These are phyloP conservation scores for Sinonovacula constricta DNA, from an alignment of 1,140 invertebrate species.

Conservation along the genomic window DNA sequence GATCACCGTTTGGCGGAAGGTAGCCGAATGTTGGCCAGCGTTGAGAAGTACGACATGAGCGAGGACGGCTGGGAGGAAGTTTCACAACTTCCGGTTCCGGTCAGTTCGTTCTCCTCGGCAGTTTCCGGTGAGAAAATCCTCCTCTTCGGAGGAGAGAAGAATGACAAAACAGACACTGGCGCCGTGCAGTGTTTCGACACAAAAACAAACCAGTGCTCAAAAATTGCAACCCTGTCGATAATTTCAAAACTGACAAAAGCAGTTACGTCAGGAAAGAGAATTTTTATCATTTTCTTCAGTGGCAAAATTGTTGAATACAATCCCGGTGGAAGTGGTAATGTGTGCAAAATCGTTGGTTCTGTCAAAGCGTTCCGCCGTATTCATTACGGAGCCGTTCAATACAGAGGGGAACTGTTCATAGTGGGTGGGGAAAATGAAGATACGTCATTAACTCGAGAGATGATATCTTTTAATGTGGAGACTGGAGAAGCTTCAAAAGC, in stretches of 20 bases:
- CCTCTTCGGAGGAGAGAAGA: constrained; percentile 72
- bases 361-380: constrained; percentile 69
- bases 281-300: constrained; percentile 70
- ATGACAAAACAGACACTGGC: constrained; percentile 66
- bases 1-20: constrained; percentile 68
- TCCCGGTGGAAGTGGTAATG: constrained; percentile 35
- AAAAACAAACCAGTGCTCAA: constrained; percentile 53
- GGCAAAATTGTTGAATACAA: constrained; percentile 67
- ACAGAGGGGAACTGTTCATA: constrained; percentile 65
- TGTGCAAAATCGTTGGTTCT: constrained; percentile 57
- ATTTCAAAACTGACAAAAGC: constrained; percentile 69
- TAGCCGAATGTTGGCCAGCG: constrained; percentile 61
- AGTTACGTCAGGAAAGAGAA: constrained; percentile 61
- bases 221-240: constrained; percentile 64
- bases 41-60: constrained; percentile 69
- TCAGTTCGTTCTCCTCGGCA: constrained; percentile 71
- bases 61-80: constrained; percentile 67
- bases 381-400: constrained; percentile 70
- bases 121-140: constrained; percentile 65
- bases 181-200: constrained; percentile 72
- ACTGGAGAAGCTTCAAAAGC: constrained; percentile 63
- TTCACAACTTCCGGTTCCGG: constrained; percentile 60
- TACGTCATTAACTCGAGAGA: constrained; percentile 64
- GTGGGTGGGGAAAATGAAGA: constrained; percentile 67
- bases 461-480: constrained; percentile 65